Evolutionary conservation across 2,797 vertebrate species (phyloP).

Genomic region (Coccyzus lansbergi): DNA sequence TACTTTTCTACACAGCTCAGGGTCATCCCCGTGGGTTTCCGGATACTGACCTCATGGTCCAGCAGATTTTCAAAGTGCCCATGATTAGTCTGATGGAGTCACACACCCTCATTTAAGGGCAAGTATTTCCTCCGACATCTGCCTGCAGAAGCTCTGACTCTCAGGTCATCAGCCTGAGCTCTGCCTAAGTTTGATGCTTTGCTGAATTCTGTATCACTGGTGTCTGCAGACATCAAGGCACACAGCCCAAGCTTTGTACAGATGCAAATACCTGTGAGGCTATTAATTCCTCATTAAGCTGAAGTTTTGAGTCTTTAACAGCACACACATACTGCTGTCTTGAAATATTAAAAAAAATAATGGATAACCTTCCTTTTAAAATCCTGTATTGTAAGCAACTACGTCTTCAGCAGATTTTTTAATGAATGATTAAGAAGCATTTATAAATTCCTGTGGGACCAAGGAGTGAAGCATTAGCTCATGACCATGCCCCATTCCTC

Average conservation of each 20-base stretch:
- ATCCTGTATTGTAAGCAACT: fast-evolving
- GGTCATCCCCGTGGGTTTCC: fast-evolving
- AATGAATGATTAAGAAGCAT: neutral
- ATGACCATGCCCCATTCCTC: neutral
- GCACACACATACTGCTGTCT: fast-evolving
- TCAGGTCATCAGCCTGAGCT: neutral
- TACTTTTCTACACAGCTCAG: fast-evolving
- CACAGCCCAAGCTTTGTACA: neutral
- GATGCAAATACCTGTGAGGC: neutral
- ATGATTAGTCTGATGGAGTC: fast-evolving
- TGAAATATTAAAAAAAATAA: neutral
- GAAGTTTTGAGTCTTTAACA: neutral
- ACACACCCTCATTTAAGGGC: neutral
- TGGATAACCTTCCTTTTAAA: neutral
- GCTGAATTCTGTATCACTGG: neutral
- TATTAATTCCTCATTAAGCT: neutral
- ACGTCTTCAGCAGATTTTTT: fast-evolving
- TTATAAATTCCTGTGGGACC: neutral
- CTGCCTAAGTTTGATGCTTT: neutral
- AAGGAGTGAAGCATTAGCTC: neutral
- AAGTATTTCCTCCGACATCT: fast-evolving
- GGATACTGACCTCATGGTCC: neutral
- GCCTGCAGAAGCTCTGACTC: fast-evolving
- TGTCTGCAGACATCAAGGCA: fast-evolving
- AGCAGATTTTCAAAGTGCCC: fast-evolving